These are phyloP conservation scores for Antennarius striatus DNA, from an alignment of 2,113 vertebrate species.

Conservation along the genomic window DNA sequence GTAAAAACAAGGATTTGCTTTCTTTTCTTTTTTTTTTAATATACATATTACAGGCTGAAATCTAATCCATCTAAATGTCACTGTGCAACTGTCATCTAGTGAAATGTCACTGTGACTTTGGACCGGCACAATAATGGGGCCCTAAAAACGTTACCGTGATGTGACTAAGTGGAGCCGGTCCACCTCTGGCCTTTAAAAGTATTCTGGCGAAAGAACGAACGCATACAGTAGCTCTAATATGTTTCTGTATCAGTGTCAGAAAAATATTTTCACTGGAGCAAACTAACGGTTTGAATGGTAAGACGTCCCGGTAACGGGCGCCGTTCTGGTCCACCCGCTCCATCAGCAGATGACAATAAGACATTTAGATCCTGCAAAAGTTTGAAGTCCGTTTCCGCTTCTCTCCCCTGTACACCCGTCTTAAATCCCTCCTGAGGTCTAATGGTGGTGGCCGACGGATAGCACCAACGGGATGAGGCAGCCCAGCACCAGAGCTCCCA, in stretches of 20 bases:
- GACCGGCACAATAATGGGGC: constrained; percentile 27
- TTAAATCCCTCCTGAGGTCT: constrained; percentile 44
- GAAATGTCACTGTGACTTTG: constrained; percentile 29
- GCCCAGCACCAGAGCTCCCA: constrained; percentile 90
- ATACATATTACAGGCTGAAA: constrained; percentile 13
- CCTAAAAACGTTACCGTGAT: constrained; percentile 24
- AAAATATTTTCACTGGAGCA: neutral
- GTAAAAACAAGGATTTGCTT: constrained; percentile 31
- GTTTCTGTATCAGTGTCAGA: constrained; percentile 18
- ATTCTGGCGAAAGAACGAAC: constrained; percentile 18
- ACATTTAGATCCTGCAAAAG: constrained; percentile 42
- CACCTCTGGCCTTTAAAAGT: neutral
- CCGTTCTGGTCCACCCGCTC: constrained; percentile 23
- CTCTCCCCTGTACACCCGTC: constrained; percentile 26
- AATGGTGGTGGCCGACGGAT: constrained; percentile 96
- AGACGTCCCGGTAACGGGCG: constrained; percentile 4
- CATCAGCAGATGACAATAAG: constrained; percentile 47
- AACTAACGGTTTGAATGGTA: neutral
- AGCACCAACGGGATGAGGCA: constrained; percentile 96
- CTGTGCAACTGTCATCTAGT: constrained; percentile 35
- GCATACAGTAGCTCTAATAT: constrained; percentile 21
- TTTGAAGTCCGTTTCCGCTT: constrained; percentile 36
- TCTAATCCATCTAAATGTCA: constrained; percentile 36
- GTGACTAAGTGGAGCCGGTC: constrained; percentile 8
- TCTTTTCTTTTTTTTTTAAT: constrained; percentile 1